Evolutionary conservation across 1,140 invertebrate genomes (phyloP).

Genomic region (Heterodera carotae): DNA sequence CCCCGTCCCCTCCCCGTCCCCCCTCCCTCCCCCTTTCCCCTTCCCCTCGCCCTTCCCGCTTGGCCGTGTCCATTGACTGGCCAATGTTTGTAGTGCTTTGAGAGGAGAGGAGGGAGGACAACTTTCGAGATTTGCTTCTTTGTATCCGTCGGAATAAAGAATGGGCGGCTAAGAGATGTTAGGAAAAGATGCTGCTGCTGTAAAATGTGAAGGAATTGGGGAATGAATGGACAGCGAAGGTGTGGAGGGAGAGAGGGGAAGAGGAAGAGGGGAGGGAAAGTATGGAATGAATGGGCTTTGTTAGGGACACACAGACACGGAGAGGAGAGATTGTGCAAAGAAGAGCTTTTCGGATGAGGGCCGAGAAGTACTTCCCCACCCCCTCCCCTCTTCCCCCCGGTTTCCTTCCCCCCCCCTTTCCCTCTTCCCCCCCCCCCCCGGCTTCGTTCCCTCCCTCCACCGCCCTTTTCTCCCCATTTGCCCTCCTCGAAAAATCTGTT

Average conservation of each 20-base stretch:
- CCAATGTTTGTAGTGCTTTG: slow-evolving; percentile 4
- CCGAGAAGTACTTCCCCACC: neutral
- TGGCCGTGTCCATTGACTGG: slow-evolving; percentile 17
- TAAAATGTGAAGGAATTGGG: slow-evolving; percentile 16
- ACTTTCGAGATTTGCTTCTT: slow-evolving; percentile 12
- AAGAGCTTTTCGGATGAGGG: neutral
- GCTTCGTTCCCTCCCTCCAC: no score
- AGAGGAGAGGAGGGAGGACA: neutral
- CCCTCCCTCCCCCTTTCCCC: neutral
- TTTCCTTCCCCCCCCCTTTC: no score
- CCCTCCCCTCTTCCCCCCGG: neutral
- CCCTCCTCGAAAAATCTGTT: neutral
- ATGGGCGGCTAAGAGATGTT: neutral
- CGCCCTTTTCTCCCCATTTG: neutral
- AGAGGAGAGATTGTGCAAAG: neutral
- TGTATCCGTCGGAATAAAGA: neutral
- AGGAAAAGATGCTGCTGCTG: neutral
- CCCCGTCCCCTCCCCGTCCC: neutral
- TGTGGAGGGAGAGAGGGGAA: neutral
- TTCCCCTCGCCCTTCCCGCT: neutral
- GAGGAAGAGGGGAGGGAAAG: no score
- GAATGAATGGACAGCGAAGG: neutral
- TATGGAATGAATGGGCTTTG: slow-evolving; percentile 14
- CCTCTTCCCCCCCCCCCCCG: neutral
- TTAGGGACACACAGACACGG: neutral